A percentile compares a stretch with the other conserved stretches of the same genome.
These are phyloP conservation scores for Nemoura dubitans DNA, from an alignment of 2,888 invertebrate genomes.

Conservation along the genomic window DNA sequence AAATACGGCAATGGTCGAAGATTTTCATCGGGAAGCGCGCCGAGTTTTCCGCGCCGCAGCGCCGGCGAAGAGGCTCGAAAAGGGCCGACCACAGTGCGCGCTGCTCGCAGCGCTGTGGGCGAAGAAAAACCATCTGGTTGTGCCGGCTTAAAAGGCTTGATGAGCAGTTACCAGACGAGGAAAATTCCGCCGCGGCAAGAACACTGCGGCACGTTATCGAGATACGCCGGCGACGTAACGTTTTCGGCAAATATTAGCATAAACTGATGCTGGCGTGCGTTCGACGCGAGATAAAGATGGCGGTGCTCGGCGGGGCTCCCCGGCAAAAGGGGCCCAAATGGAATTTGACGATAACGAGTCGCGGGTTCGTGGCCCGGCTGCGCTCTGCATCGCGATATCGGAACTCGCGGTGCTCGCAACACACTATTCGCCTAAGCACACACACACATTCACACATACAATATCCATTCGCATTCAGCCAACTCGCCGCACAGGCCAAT, in stretches of 20 bases:
- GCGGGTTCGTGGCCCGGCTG: not conserved
- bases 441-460: not conserved
- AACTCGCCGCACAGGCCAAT: conserved; percentile 36
- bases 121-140: not conserved
- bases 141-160: too few species aligned
- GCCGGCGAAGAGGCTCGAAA: not conserved
- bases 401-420: not conserved
- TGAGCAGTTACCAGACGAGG: too few species aligned
- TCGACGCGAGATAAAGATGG: not conserved
- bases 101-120: not conserved
- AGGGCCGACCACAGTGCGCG: not conserved
- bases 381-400: not conserved
- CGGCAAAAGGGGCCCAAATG: not conserved
- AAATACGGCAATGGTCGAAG: not conserved
- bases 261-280: not conserved
- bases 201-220: too few species aligned
- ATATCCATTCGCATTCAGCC: conserved; percentile 40
- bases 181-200: too few species aligned
- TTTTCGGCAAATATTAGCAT: too few species aligned
- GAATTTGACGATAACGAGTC: not conserved
- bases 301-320: not conserved
- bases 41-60: too few species aligned
- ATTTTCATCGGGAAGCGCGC: not conserved
- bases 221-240: too few species aligned
- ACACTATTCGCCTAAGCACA: not conserved